Evolutionary conservation across 2,888 invertebrate genomes (phyloP).

Genomic region (Orthosia cruda): DNA sequence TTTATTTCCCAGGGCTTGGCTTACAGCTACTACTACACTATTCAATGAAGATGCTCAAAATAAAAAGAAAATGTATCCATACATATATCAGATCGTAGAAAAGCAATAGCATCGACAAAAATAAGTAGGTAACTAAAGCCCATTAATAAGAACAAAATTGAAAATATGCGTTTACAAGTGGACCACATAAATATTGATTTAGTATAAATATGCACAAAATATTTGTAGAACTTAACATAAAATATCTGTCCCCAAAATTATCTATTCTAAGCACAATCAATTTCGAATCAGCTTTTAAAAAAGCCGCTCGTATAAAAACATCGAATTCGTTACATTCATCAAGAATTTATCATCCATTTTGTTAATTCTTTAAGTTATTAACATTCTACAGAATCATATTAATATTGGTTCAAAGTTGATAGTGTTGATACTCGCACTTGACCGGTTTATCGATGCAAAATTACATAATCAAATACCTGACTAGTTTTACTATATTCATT

Average conservation of each 20-base stretch:
- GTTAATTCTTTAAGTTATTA: conserved; percentile 45
- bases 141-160: conserved; percentile 1
- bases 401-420: conserved; percentile 46
- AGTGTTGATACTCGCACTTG: conserved; percentile 53
- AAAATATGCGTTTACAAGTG: neutral
- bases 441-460: conserved; percentile 62
- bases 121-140: neutral
- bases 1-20: conserved; percentile 29
- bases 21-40: neutral
- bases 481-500: conserved; percentile 37
- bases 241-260: conserved; percentile 44
- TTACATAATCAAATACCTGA: conserved; percentile 62
- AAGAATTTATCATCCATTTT: conserved; percentile 39
- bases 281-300: conserved; percentile 35
- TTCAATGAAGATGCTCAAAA: neutral
- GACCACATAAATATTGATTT: conserved; percentile 7
- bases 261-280: conserved; percentile 47
- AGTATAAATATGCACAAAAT: conserved; percentile 15
- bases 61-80: neutral
- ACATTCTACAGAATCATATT: conserved; percentile 41
- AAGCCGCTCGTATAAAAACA: conserved; percentile 26
- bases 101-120: neutral
- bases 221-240: conserved; percentile 32
- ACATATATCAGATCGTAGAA: neutral
- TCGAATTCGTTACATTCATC: conserved; percentile 22